phyloP scores from a whole-genome alignment of 2,888 invertebrate species.

The Megaustenia siamemsis region DNA sequence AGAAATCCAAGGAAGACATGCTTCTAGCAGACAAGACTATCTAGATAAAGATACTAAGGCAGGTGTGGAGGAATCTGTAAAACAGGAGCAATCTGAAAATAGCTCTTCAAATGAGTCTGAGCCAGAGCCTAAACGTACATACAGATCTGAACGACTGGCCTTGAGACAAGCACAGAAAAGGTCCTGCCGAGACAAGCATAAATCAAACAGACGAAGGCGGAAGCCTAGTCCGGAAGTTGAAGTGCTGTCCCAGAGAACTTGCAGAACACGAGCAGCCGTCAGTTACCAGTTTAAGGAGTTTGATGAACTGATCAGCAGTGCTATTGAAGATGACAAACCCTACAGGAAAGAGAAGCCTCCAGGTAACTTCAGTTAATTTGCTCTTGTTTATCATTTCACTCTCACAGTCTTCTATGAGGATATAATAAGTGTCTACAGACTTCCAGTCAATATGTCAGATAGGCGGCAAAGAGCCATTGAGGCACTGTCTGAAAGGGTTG shows the following conservation, averaged over 20 bases:
- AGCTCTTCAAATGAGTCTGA: slow-evolving; percentile 46
- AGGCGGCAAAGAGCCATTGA: too few relatives aligned
- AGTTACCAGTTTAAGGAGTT: slow-evolving; percentile 92
- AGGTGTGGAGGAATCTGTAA: slow-evolving; percentile 87
- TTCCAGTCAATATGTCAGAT: too few relatives aligned
- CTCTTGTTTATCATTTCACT: too few relatives aligned
- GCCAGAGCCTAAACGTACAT: slow-evolving; percentile 3
- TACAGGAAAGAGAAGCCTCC: slow-evolving; percentile 47
- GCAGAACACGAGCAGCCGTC: slow-evolving; percentile 88
- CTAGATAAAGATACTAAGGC: slow-evolving; percentile 74
- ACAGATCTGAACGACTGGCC: slow-evolving; percentile 43
- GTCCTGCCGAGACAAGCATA: slow-evolving; percentile 29
- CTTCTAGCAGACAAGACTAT: neutral
- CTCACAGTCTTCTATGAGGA: too few relatives aligned
- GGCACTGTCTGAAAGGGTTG: too few relatives aligned
- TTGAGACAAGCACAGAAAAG: slow-evolving; percentile 43
- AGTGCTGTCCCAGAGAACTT: slow-evolving; percentile 81
- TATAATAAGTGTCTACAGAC: too few relatives aligned
- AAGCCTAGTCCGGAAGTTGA: slow-evolving; percentile 54
- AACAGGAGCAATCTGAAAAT: slow-evolving; percentile 18
- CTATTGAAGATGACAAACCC: slow-evolving; percentile 81
- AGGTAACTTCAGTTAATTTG: slow-evolving; percentile 23
- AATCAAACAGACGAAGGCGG: neutral
- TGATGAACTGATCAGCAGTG: slow-evolving; percentile 96
- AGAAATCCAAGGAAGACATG: neutral